Percentiles rank a stretch among this genome's conserved stretches.
These are phyloP conservation scores for Zapus hudsonius DNA, from an alignment of 2,113 vertebrate species.

Conservation along the genomic window DNA sequence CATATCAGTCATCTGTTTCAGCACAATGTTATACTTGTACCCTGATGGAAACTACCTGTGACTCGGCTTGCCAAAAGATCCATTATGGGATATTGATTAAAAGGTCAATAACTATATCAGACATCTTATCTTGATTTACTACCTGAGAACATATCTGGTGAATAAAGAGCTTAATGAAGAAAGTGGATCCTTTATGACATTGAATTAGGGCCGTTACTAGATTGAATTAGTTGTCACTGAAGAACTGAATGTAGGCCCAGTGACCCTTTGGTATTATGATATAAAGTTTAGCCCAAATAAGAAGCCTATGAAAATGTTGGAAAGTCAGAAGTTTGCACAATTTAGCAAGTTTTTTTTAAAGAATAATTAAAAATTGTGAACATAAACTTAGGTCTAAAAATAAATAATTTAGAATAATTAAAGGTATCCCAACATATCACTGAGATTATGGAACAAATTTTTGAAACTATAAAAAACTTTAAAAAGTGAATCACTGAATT, in stretches of 20 bases:
- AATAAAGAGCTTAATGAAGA: background rate
- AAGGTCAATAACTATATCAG: background rate
- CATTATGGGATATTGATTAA: background rate
- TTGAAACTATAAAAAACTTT: background rate
- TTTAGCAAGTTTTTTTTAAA: background rate
- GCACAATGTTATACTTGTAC: background rate
- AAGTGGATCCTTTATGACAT: background rate
- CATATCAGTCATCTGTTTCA: background rate
- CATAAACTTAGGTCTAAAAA: background rate
- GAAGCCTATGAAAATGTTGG: background rate
- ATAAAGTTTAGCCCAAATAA: background rate
- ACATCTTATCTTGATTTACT: background rate
- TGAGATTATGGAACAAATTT: background rate
- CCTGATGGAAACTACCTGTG: background rate
- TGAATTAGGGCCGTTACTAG: background rate
- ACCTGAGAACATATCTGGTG: background rate
- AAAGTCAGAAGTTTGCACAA: background rate
- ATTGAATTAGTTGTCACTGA: background rate
- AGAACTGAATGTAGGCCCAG: background rate
- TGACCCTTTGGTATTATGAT: background rate
- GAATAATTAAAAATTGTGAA: background rate
- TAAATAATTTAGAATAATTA: background rate
- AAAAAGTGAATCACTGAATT: background rate
- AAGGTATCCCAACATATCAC: background rate
- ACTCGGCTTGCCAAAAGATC: background rate